A percentile compares a stretch with the other conserved stretches of the same genome.
phyloP scores from a whole-genome alignment of 2,797 vertebrate species.

The Mus minutoides region DNA sequence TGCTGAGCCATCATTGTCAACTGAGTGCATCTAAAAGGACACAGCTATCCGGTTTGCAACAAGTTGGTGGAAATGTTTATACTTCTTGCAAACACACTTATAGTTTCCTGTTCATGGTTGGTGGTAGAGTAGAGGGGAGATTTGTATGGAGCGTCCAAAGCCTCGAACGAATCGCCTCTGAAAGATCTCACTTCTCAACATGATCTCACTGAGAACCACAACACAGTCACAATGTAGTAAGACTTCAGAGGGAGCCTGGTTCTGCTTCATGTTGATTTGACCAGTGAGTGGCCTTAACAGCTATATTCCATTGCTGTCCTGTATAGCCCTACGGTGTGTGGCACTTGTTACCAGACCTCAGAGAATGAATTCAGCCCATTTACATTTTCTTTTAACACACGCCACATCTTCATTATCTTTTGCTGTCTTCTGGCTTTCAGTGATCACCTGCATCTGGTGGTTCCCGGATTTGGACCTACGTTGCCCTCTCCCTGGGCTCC shows the following conservation, averaged over 20 bases:
- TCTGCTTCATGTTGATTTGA: background rate
- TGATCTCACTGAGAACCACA: background rate
- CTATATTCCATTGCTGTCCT: background rate
- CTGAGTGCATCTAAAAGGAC: too few relatives aligned
- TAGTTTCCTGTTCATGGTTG: background rate
- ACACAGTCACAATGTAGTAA: background rate
- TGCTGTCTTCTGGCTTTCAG: background rate
- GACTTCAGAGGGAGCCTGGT: background rate
- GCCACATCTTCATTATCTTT: background rate
- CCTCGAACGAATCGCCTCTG: background rate
- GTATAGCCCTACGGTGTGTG: fast-evolving
- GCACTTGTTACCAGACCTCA: background rate
- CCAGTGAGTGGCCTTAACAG: background rate
- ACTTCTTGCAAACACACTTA: background rate
- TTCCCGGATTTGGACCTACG: background rate
- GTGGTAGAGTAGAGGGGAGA: background rate
- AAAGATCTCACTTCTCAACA: too few relatives aligned
- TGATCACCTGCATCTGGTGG: background rate
- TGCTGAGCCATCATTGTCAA: too few relatives aligned
- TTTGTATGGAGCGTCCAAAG: background rate
- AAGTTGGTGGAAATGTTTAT: too few relatives aligned
- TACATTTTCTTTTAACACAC: fast-evolving
- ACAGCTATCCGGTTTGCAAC: background rate
- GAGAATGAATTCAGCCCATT: background rate
- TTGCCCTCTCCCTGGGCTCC: background rate